A percentile compares a stretch with the other conserved stretches of the same genome.
Conservation (phyloP, 2,113 vertebrate species). For the Pogonocichla stellata region DNA sequence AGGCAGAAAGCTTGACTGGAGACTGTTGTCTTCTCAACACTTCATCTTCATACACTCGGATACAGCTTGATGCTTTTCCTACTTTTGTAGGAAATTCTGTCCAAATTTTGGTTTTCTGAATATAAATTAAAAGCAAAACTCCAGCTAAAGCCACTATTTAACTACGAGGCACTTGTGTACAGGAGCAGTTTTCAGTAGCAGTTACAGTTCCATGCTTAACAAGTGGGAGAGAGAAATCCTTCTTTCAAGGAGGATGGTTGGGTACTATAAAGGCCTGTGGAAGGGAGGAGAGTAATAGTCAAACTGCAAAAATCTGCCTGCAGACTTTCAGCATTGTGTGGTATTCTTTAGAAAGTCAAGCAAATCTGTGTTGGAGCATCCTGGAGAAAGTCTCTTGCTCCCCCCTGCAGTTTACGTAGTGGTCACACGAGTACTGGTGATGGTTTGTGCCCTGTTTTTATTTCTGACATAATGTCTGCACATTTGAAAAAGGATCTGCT, state of each 20-base stretch:
- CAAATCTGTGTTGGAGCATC: neutral
- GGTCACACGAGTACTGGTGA: rapidly evolving
- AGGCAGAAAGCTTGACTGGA: neutral
- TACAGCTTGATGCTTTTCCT: neutral
- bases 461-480: neutral
- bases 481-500: neutral
- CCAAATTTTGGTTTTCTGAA: neutral
- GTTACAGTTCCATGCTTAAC: neutral
- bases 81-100: neutral
- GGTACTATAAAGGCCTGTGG: neutral
- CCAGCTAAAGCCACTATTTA: neutral
- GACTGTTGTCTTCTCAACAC: neutral
- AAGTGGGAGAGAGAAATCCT: neutral
- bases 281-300: neutral
- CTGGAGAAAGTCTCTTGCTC: neutral
- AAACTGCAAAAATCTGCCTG: neutral
- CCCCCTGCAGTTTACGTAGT: neutral
- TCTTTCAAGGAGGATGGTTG: neutral
- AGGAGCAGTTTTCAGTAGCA: neutral
- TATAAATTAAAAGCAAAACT: neutral
- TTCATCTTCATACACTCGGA: neutral
- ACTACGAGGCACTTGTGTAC: neutral
- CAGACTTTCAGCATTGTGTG: neutral
- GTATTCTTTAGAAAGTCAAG: neutral
- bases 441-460: neutral